Conservation (phyloP, 2,113 vertebrate genomes). For the Xiphias gladius region DNA sequence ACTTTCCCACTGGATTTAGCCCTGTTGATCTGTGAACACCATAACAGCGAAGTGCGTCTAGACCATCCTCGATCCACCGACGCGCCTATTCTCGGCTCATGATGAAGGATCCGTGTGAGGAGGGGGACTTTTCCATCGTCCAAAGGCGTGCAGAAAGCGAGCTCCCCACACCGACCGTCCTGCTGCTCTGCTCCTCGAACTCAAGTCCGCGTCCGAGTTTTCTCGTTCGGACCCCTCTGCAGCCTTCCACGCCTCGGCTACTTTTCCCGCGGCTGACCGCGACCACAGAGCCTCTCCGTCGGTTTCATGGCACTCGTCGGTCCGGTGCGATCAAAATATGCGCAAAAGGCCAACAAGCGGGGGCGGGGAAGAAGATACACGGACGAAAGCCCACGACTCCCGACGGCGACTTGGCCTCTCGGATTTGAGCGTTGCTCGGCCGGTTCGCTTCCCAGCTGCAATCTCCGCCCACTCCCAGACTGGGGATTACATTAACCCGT, state of each 20-base stretch:
- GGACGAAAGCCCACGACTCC: neutral
- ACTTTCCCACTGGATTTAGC: conserved; percentile 8
- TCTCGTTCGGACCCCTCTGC: conserved; percentile 8
- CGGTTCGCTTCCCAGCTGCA: conserved; percentile 44
- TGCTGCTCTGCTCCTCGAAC: conserved; percentile 6
- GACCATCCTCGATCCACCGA: conserved; percentile 30
- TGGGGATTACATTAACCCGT: conserved; percentile 51
- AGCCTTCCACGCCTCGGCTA: conserved; percentile 41
- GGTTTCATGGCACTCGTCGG: neutral
- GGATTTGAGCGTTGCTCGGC: neutral
- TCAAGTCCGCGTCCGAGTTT: neutral
- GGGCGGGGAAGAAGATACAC: neutral
- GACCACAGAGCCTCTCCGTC: neutral
- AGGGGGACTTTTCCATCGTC: conserved; percentile 38
- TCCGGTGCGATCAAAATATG: neutral
- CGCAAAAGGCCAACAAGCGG: no score
- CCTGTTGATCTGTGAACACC: conserved; percentile 6
- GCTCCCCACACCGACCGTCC: conserved; percentile 6
- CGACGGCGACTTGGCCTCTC: neutral
- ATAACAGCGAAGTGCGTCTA: neutral
- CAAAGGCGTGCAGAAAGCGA: neutral
- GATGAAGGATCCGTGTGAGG: neutral
- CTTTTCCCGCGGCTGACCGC: conserved; percentile 31
- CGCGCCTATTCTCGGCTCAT: neutral
- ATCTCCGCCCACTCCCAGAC: conserved; percentile 57